Evolutionary conservation across 2,888 invertebrate genomes (phyloP), one percentile per base, ranked within the genome.

Genomic region (Trissoscelio sp.): DNA sequence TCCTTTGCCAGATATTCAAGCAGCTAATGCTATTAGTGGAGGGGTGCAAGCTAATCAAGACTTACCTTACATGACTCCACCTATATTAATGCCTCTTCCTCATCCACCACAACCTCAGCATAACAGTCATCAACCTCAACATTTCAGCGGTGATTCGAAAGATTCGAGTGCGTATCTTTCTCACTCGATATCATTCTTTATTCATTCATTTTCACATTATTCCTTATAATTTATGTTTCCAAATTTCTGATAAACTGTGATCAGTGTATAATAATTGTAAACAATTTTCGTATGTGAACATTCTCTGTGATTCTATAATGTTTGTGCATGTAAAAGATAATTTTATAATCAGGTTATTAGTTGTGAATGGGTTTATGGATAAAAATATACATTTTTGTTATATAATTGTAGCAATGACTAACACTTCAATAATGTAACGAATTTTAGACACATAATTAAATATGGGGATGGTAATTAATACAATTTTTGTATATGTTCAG

Each of bases 61-160:
- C 90, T 92, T 97, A 88, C 97, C 97, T 0, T 97, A 97, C 90
- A 97, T 97, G 94, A 97, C 97, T 7, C 97, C 97, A 57, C 97
- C 95, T 84, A 91, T 96, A 89, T 87, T 94, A 90, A 85, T 92
- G 88, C 85, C 90, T 42, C 85, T 88, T 42, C 89, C 90, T 55
- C 87, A 87, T 70, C 88, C 85, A 12, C 90, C 89, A 22, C 85
- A 84, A 60, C 73, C 84, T 20, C 90, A 88, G 48, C 88, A 87
- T 14, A 92, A 91, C 90, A 85, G 79, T 66, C 72, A 73, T 73
- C 92, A 84, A 82, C 93, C 93, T 53, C 93, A 94, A 51, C 95
- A 97, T 91, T 97, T 97, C 89, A 97, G 97, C 89, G 97, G 97
- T 0, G 97, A 97, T 91, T 97, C 97, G 2, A 97, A 97, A 85